phyloP scores from a whole-genome alignment of 2,888 invertebrate genomes.

The Eulithis testata region DNA sequence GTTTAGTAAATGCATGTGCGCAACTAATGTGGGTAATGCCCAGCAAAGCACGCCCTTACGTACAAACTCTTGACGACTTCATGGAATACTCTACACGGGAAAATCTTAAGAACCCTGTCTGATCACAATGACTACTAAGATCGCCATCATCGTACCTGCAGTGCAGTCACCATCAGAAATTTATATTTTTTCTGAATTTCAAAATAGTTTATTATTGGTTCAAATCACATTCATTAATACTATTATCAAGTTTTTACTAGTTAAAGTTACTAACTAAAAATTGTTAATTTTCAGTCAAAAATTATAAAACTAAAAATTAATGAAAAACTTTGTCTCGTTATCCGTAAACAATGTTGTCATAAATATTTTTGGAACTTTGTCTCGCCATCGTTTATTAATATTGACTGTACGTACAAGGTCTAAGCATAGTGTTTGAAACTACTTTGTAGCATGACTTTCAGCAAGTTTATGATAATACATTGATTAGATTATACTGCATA shows the following conservation, averaged over 20 bases:
- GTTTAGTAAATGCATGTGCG: conserved; percentile 46
- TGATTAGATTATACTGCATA: too few species aligned
- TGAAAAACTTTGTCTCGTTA: too few species aligned
- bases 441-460: conserved; percentile 14
- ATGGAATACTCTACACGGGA: conserved; percentile 62
- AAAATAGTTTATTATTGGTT: too few species aligned
- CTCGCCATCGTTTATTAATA: too few species aligned
- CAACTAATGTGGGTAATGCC: conserved; percentile 53
- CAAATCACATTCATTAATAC: too few species aligned
- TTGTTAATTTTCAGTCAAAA: too few species aligned
- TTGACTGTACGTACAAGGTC: neutral
- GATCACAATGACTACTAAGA: conserved; percentile 49
- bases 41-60: conserved; percentile 49
- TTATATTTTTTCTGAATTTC: too few species aligned
- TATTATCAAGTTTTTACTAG: too few species aligned
- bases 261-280: too few species aligned
- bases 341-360: too few species aligned
- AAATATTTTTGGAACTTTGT: too few species aligned
- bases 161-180: neutral
- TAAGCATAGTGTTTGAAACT: conserved; percentile 12
- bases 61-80: conserved; percentile 51
- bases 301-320: too few species aligned
- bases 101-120: conserved; percentile 51
- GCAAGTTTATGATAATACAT: conserved; percentile 11
- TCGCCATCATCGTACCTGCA: conserved; percentile 22